Evolutionary conservation across 2,113 vertebrate species (phyloP).

Genomic region (Zapus hudsonius): DNA sequence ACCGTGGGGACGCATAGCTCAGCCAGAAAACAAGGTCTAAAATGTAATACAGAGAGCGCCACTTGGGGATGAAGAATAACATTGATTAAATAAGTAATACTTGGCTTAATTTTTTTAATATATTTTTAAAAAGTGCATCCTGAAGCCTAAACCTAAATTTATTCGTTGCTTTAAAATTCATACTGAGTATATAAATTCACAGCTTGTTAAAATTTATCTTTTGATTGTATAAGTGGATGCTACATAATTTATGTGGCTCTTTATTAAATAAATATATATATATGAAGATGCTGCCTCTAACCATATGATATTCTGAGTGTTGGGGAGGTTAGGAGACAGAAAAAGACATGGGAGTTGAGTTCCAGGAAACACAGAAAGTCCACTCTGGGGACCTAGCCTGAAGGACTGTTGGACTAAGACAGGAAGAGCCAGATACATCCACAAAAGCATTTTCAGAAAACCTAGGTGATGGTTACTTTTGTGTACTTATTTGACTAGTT

Average conservation of each 20-base stretch:
- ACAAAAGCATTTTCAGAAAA: neutral
- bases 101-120: neutral
- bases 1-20: neutral
- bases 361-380: fast-evolving
- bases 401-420: neutral
- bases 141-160: neutral
- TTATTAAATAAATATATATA: conserved; percentile 42
- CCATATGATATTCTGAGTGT: neutral
- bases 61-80: neutral
- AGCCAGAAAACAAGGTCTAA: neutral
- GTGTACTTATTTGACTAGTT: neutral
- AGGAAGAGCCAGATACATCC: neutral
- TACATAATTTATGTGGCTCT: conserved; percentile 30
- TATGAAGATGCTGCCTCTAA: neutral
- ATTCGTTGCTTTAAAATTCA: conserved; percentile 23
- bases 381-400: neutral
- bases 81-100: neutral
- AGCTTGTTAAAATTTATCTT: conserved; percentile 9
- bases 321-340: neutral
- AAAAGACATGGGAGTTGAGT: neutral
- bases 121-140: neutral
- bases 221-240: neutral
- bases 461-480: neutral
- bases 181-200: neutral
- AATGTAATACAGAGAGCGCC: neutral